These are phyloP conservation scores for Geophilus truncorum DNA, from an alignment of 2,888 invertebrate genomes.

Conservation along the genomic window DNA sequence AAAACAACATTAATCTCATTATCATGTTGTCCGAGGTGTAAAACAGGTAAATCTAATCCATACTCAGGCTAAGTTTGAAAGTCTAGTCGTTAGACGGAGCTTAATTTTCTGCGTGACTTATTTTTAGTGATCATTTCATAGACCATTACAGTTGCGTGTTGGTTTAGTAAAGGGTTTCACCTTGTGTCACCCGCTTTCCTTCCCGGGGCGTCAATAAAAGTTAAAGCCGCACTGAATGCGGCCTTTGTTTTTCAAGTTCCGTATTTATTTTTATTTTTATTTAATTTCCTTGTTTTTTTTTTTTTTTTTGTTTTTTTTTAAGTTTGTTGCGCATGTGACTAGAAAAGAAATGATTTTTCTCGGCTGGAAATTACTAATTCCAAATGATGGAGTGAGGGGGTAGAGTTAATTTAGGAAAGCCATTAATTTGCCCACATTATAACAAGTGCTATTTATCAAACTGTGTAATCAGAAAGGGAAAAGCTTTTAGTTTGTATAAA, in stretches of 20 bases:
- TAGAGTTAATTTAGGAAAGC: slow-evolving; percentile 2
- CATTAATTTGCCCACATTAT: background rate
- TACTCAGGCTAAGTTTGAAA: background rate
- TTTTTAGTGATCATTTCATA: slow-evolving; percentile 13
- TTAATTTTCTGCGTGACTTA: slow-evolving; percentile 17
- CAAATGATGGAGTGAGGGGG: background rate
- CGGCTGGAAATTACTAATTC: background rate
- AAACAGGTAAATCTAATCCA: no score
- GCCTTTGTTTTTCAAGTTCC: no score
- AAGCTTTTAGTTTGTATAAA: background rate
- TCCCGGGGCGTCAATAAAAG: background rate
- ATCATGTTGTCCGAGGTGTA: no score
- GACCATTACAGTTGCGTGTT: background rate
- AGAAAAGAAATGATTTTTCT: background rate
- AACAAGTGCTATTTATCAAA: slow-evolving; percentile 8
- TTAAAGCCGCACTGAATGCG: background rate
- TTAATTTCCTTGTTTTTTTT: background rate
- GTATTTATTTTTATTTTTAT: no score
- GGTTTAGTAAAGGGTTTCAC: background rate
- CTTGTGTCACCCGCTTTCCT: background rate
- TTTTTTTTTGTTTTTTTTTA: background rate
- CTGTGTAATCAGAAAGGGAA: background rate
- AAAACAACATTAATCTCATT: no score
- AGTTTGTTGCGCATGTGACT: background rate
- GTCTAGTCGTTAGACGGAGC: background rate